Evolutionary conservation across 1,140 invertebrate genomes (phyloP), one percentile per base, ranked within the genome.

Genomic region (Drosophila lini): DNA sequence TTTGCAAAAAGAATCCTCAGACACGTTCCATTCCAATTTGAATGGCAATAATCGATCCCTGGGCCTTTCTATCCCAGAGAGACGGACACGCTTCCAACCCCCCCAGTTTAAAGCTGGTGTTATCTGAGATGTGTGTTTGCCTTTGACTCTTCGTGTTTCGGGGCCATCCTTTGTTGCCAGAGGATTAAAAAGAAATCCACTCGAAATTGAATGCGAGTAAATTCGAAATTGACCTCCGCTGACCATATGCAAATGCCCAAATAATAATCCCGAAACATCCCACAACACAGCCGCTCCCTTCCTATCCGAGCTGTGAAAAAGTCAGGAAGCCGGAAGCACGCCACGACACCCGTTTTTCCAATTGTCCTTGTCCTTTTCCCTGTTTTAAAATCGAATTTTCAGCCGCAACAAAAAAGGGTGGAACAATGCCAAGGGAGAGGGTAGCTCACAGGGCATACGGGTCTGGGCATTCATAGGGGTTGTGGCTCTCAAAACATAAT

Each of bases 41-140:
- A 92, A 86, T 80, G 88, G 81, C 76, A 92, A 92, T 92, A 92
- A 92, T 92, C 91, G 91, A 91, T 92, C 91, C 91, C 91, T 70
- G 76, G 91, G 91, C 81, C 78, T 74, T 86, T 89, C 60, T 60
- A 22, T 57, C 11, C 50, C 15, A 32, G 4, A 28, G 34, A 41
- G 58, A 50, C 28, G 32, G 32, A 38, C 45, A 47, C 25, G 10
- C n/a, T 32, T 47, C 11, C 42, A 60, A 62, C 63, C 62, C 45
- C 41, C 11, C 38, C 8, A 13, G 28, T 22, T 45, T 62, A 44
- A 44, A 52, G 61, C 58, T 65, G 65, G 58, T 62, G 56, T 60
- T 50, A 47, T 68, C 67, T 71, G 48, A 44, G 36, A 41, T 40
- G 42, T 40, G 42, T 69, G 48, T 47, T 73, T 74, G 62, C 42